Conservation (phyloP, 2,888 invertebrate genomes). For the Limenitis camilla region DNA sequence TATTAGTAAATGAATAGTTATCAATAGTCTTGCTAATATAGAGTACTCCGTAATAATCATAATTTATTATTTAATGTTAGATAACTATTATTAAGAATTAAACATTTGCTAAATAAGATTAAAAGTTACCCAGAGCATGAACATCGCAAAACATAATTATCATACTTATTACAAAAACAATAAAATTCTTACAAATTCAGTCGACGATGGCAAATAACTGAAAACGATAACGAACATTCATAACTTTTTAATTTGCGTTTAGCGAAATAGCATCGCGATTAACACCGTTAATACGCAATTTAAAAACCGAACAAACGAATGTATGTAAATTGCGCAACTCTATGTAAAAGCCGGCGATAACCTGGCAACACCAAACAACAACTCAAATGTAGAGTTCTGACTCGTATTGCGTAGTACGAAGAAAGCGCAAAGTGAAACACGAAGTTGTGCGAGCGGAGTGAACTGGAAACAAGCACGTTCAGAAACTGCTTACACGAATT, state of each 20-base stretch:
- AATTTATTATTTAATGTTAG: too few species aligned
- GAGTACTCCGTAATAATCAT: too few species aligned
- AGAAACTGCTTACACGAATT: constrained; percentile 75
- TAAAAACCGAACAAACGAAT: constrained; percentile 73
- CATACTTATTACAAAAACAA: background rate
- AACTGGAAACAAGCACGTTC: constrained; percentile 71
- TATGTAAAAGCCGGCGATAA: constrained; percentile 68
- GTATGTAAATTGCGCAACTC: constrained; percentile 71
- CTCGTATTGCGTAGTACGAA: constrained; percentile 36
- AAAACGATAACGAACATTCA: constrained; percentile 13
- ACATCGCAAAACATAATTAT: constrained; percentile 1
- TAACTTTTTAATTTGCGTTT: constrained; percentile 42
- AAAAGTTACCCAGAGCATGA: too few species aligned
- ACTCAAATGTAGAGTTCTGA: constrained; percentile 24
- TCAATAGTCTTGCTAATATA: too few species aligned
- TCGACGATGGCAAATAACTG: background rate
- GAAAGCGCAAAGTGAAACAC: constrained; percentile 27
- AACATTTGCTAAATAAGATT: too few species aligned
- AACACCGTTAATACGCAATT: constrained; percentile 70
- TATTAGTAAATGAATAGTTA: too few species aligned
- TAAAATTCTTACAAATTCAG: background rate
- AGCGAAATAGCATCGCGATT: constrained; percentile 56
- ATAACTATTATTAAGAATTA: too few species aligned
- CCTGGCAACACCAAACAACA: constrained; percentile 33
- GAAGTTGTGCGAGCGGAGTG: constrained; percentile 51